Percentiles rank a stretch among this genome's conserved stretches.
phyloP scores from a whole-genome alignment of 1,140 invertebrate genomes.

The Dermatophagoides farinae region DNA sequence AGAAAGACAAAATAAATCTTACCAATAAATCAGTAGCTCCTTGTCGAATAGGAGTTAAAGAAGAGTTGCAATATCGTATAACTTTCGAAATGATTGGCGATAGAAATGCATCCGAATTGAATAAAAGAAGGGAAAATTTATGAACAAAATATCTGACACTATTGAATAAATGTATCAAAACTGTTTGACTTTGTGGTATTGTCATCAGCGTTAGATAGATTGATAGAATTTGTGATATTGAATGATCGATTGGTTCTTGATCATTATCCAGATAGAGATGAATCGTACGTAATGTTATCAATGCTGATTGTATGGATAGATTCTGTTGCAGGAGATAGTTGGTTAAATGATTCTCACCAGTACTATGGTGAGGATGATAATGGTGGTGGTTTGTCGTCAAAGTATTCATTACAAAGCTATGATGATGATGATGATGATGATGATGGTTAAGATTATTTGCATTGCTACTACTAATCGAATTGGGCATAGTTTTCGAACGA shows the following conservation, averaged over 20 bases:
- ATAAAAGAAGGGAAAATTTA: conserved; percentile 58
- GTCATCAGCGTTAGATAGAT: conserved; percentile 68
- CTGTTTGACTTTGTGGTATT: conserved; percentile 65
- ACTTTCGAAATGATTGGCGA: conserved; percentile 3
- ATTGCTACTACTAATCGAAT: too few relatives aligned
- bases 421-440: neutral
- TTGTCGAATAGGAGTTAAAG: neutral
- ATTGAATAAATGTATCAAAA: conserved; percentile 75
- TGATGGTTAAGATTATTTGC: too few relatives aligned
- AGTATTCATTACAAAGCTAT: neutral
- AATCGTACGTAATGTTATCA: conserved; percentile 8
- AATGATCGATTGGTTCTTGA: neutral
- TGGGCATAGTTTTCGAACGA: neutral
- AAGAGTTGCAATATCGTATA: neutral
- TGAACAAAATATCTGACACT: conserved; percentile 71
- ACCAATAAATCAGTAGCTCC: conserved; percentile 4
- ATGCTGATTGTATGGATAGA: conserved; percentile 1
- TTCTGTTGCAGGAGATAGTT: neutral
- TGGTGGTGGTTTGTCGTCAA: neutral
- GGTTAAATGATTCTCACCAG: neutral
- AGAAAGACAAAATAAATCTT: neutral
- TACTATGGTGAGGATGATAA: neutral
- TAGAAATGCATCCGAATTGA: conserved; percentile 21
- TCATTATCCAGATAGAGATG: conserved; percentile 1
- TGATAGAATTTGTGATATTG: conserved; percentile 49